Evolutionary conservation across 2,888 invertebrate species (phyloP).

Genomic region (Phengaris alcon): DNA sequence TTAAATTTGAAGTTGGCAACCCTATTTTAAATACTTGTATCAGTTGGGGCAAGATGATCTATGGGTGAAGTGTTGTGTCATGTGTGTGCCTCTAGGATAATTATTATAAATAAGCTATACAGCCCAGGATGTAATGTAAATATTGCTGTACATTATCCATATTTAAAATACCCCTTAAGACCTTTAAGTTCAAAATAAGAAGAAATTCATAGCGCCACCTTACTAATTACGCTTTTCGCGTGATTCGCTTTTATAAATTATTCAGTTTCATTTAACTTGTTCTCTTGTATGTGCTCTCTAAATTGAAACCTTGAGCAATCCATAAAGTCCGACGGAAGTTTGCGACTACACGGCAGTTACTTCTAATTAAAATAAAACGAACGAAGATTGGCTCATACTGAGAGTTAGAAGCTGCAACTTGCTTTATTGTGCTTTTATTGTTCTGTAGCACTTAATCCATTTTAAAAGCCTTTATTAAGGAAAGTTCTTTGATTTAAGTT

Average conservation of each 20-base stretch:
- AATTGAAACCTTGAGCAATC: conserved; percentile 8
- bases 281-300: not conserved
- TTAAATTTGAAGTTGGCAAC: too few relatives aligned
- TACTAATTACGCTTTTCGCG: not conserved
- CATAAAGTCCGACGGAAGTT: not conserved
- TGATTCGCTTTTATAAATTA: not conserved
- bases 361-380: conserved; percentile 23
- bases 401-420: not conserved
- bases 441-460: not conserved
- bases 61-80: too few relatives aligned
- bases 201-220: not conserved
- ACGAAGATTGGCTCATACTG: conserved; percentile 7
- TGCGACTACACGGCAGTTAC: not conserved
- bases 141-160: too few relatives aligned
- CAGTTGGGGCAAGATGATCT: too few relatives aligned
- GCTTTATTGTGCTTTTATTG: not conserved
- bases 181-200: too few relatives aligned
- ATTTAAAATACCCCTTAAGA: too few relatives aligned
- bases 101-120: too few relatives aligned
- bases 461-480: not conserved
- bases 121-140: too few relatives aligned
- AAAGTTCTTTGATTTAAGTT: not conserved
- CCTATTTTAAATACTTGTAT: too few relatives aligned
- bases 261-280: conserved; percentile 1
- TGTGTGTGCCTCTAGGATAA: too few relatives aligned